Conservation (phyloP, 2,888 invertebrate species). For the Chalcis sispes region DNA sequence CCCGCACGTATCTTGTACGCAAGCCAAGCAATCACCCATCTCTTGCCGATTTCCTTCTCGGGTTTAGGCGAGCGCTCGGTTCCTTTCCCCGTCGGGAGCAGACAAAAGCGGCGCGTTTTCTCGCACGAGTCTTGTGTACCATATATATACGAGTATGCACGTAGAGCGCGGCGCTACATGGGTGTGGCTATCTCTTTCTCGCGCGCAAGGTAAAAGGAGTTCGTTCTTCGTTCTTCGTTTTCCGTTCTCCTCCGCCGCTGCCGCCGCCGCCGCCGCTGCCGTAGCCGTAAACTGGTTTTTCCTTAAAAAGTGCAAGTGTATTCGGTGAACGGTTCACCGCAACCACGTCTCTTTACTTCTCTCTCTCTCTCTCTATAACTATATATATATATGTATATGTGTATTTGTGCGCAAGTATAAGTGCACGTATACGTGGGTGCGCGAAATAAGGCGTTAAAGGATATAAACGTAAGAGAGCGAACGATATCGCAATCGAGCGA, state of each 20-base stretch:
- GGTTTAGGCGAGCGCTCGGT: too few relatives aligned
- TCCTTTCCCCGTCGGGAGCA: not conserved
- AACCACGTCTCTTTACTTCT: not conserved
- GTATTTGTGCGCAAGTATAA: not conserved
- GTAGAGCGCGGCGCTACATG: slow-evolving; percentile 51
- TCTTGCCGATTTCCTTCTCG: too few relatives aligned
- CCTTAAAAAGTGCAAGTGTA: slow-evolving; percentile 73
- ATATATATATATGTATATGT: not conserved
- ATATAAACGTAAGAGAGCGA: not conserved
- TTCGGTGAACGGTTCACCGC: slow-evolving; percentile 48
- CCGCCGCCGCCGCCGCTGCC: slow-evolving; percentile 38
- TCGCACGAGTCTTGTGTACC: too few relatives aligned
- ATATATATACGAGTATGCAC: too few relatives aligned
- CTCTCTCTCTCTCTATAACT: not conserved
- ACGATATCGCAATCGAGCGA: too few relatives aligned
- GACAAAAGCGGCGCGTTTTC: slow-evolving; percentile 48
- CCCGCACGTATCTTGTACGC: too few relatives aligned
- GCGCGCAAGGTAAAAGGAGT: too few relatives aligned
- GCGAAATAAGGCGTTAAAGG: slow-evolving; percentile 35
- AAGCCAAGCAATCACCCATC: too few relatives aligned
- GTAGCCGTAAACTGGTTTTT: slow-evolving; percentile 62
- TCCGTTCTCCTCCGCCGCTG: too few relatives aligned
- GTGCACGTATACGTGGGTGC: slow-evolving; percentile 13
- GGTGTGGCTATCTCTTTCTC: slow-evolving; percentile 56
- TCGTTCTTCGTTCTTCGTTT: too few relatives aligned